Conservation (phyloP, 2,113 vertebrate species). For the Pangasianodon hypophthalmus region DNA sequence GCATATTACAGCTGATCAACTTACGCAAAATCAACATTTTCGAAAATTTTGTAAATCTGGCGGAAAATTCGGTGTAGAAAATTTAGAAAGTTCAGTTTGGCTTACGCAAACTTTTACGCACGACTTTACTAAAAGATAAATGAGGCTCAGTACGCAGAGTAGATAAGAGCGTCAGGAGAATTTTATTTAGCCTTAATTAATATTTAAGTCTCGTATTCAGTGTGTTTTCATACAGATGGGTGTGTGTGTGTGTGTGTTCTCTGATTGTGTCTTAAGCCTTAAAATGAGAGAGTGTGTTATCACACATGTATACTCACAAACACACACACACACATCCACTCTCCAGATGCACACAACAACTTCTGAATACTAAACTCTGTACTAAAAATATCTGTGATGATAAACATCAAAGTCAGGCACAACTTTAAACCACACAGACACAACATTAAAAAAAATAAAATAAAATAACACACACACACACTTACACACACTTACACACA, state of each 20-base stretch:
- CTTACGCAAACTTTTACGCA: too few relatives aligned
- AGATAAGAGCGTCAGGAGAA: too few relatives aligned
- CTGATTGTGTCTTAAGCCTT: not conserved
- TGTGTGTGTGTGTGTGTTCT: not conserved
- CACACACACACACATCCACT: not conserved
- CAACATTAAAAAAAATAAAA: not conserved
- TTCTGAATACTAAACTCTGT: not conserved
- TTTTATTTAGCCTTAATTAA: too few relatives aligned
- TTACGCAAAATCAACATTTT: not conserved
- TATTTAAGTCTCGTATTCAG: too few relatives aligned
- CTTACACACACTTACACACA: not conserved
- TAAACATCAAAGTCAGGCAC: not conserved
- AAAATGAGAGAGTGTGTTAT: not conserved
- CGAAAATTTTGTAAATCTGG: not conserved
- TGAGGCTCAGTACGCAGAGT: too few relatives aligned
- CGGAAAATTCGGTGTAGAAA: too few relatives aligned
- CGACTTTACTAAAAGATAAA: too few relatives aligned
- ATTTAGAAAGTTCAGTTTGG: too few relatives aligned
- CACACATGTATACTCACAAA: not conserved
- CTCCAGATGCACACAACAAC: not conserved
- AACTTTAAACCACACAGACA: not conserved
- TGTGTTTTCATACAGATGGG: not conserved
- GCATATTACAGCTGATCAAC: not conserved
- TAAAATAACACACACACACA: not conserved
- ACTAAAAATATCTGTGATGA: not conserved